Evolutionary conservation across 2,113 vertebrate species (phyloP).

Genomic region (Amphiprion ocellaris): DNA sequence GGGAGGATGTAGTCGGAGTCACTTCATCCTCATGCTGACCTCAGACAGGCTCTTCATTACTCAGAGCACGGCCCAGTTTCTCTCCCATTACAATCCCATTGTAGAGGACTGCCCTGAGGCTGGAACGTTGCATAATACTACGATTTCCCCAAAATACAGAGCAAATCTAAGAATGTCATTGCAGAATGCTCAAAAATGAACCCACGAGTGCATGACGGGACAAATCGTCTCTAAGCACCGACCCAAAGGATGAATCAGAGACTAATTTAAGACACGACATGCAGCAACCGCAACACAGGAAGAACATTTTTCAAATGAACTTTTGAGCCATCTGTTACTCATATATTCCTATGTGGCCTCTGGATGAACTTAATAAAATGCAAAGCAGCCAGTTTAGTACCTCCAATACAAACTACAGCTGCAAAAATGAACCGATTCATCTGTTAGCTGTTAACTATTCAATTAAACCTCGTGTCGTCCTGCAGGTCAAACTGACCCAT

Average conservation of each 20-base stretch:
- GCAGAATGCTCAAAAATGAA: conserved; percentile 19
- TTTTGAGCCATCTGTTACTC: conserved; percentile 24
- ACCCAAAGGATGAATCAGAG: background rate
- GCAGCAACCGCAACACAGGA: background rate
- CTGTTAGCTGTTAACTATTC: too few species aligned
- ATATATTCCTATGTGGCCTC: background rate
- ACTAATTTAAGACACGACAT: conserved; percentile 14
- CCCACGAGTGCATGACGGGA: background rate
- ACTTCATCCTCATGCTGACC: conserved; percentile 28
- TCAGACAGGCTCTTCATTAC: conserved; percentile 29
- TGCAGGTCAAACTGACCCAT: too few species aligned
- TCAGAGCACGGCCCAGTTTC: conserved; percentile 49
- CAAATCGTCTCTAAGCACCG: background rate
- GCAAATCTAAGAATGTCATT: background rate
- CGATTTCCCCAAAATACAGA: conserved; percentile 7
- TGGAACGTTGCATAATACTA: conserved; percentile 38
- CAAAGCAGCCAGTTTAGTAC: too few species aligned
- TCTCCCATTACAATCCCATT: conserved; percentile 29
- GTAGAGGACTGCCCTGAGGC: conserved; percentile 40
- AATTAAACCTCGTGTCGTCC: too few species aligned
- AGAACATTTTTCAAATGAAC: conserved; percentile 10
- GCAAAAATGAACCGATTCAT: too few species aligned
- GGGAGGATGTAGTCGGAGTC: conserved; percentile 4
- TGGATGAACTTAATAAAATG: background rate
- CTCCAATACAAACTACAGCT: too few species aligned